Conservation (phyloP, 1,140 invertebrate genomes). For the Neodiprion fabricii region DNA sequence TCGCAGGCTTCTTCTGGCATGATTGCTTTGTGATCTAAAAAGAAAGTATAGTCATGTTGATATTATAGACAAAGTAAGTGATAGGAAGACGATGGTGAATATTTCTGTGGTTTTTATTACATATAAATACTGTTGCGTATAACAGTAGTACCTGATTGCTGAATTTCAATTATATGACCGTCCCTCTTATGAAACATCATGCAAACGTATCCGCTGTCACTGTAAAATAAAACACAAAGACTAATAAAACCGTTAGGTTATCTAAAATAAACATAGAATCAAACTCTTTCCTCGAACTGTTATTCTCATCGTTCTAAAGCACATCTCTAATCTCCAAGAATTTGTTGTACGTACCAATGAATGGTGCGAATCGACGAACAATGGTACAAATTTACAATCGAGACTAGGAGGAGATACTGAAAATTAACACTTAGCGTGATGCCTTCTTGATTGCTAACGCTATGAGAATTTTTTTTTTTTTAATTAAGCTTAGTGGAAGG, state of each 20-base stretch:
- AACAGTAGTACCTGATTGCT: slow-evolving; percentile 58
- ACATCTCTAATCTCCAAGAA: no score
- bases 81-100: slow-evolving; percentile 9
- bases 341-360: no score
- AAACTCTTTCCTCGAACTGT: no score
- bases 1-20: slow-evolving; percentile 69
- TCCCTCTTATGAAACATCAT: slow-evolving; percentile 66
- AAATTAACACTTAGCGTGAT: no score
- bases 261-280: no score
- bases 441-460: no score
- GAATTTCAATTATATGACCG: slow-evolving; percentile 66
- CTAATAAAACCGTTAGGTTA: not conserved
- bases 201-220: slow-evolving; percentile 68
- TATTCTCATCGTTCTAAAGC: not conserved
- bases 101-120: slow-evolving; percentile 2
- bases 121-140: slow-evolving; percentile 12
- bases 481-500: not conserved
- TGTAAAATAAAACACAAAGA: slow-evolving; percentile 50
- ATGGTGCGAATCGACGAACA: no score
- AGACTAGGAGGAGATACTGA: no score
- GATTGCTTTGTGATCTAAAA: slow-evolving; percentile 51
- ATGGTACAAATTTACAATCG: no score
- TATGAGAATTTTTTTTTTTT: slow-evolving; percentile 4
- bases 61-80: slow-evolving; percentile 21
- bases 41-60: slow-evolving; percentile 23